Evolutionary conservation across 2,888 invertebrate genomes (phyloP).

Genomic region (Muscina levida): DNA sequence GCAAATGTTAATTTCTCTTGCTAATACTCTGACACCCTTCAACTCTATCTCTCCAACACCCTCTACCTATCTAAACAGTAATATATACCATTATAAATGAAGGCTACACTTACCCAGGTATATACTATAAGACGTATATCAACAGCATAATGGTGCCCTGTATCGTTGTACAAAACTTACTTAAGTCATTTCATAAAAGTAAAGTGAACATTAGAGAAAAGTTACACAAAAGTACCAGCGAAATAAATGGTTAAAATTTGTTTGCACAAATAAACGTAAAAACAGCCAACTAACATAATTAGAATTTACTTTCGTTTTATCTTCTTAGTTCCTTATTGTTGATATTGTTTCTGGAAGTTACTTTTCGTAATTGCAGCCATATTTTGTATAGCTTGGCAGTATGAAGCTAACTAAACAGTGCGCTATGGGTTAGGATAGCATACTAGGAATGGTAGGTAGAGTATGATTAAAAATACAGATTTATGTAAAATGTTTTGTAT

Average conservation of each 20-base stretch:
- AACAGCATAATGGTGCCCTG: neutral
- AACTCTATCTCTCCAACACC: too few relatives aligned
- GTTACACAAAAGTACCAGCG: neutral
- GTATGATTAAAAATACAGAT: too few relatives aligned
- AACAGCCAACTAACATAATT: conserved; percentile 5
- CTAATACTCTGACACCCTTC: too few relatives aligned
- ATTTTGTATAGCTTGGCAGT: too few relatives aligned
- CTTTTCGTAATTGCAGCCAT: too few relatives aligned
- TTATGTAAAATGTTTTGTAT: too few relatives aligned
- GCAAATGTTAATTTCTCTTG: too few relatives aligned
- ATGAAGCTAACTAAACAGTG: too few relatives aligned
- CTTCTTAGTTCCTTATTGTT: neutral
- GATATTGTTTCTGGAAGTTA: too few relatives aligned
- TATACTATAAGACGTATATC: neutral
- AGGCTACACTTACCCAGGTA: neutral
- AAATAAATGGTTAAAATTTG: conserved; percentile 2
- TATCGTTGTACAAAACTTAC: conserved; percentile 8
- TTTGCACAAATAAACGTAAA: conserved; percentile 4
- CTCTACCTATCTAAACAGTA: neutral
- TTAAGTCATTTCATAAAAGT: conserved; percentile 6
- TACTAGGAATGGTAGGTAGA: too few relatives aligned
- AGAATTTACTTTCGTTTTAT: conserved; percentile 4
- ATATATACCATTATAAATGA: neutral
- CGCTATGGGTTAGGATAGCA: too few relatives aligned
- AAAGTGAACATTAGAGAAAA: neutral